A percentile compares a stretch with the other conserved stretches of the same genome.
These are phyloP conservation scores for Sus cebifrons DNA, from an alignment of 2,797 vertebrate species.

Conservation along the genomic window DNA sequence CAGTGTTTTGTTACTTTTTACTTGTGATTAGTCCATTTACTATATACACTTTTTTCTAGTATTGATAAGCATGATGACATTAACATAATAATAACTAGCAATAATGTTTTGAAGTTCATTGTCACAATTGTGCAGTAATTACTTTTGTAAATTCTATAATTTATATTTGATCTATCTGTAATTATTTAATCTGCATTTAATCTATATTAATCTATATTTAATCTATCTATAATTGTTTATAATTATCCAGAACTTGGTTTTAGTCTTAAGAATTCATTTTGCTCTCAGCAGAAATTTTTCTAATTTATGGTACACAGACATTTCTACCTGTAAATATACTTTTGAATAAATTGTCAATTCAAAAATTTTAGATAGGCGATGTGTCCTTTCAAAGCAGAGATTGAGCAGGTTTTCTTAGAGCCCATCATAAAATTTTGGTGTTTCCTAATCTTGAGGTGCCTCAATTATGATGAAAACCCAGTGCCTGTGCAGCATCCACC, in stretches of 20 bases:
- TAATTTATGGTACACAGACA: background rate
- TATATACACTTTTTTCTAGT: background rate
- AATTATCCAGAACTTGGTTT: background rate
- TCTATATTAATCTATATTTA: too few relatives aligned
- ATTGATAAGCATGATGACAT: background rate
- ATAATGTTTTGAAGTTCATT: background rate
- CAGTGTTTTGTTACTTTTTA: background rate
- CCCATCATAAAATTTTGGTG: background rate
- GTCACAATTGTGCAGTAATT: background rate
- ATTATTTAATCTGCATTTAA: too few relatives aligned
- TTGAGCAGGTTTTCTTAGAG: background rate
- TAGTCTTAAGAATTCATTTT: background rate
- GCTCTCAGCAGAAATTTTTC: background rate
- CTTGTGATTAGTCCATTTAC: background rate
- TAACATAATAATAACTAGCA: background rate
- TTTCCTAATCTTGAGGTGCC: background rate
- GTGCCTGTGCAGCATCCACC: fast-evolving
- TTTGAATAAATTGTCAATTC: background rate
- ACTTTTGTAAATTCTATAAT: background rate
- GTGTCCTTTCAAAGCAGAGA: background rate
- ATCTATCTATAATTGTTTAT: too few relatives aligned
- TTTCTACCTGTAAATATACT: background rate
- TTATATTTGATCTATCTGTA: too few relatives aligned
- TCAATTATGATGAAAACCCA: background rate
- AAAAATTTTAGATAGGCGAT: background rate